Conservation (phyloP, 2,113 vertebrate species). For the Pelecanoides urinatrix region DNA sequence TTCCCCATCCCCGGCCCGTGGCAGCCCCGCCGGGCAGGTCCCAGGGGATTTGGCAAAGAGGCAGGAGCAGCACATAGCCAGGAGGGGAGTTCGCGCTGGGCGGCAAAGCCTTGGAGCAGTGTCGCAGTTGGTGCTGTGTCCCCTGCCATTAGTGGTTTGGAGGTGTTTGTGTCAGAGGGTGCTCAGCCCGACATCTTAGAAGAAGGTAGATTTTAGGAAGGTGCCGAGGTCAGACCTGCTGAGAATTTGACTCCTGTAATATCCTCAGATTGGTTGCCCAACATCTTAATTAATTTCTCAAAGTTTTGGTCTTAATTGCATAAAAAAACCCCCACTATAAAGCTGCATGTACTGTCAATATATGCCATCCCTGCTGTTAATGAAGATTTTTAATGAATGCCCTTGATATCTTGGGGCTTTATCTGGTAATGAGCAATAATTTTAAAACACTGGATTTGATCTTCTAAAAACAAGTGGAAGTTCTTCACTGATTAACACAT, state of each 20-base stretch:
- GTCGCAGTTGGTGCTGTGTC: neutral
- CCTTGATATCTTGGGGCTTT: neutral
- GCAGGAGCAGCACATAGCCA: rapidly evolving
- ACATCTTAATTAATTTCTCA: neutral
- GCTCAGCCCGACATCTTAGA: neutral
- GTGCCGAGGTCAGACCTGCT: neutral
- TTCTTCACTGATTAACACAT: neutral
- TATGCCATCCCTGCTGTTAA: neutral
- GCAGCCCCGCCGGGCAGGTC: neutral
- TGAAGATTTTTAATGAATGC: neutral
- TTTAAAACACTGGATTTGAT: conserved; percentile 7
- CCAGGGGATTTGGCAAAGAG: neutral
- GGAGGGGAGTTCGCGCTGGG: neutral
- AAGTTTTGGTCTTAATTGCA: neutral
- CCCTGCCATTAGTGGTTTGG: neutral
- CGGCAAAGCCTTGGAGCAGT: neutral
- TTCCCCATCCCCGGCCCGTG: neutral
- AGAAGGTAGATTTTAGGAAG: neutral
- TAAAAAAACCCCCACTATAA: neutral
- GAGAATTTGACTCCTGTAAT: neutral
- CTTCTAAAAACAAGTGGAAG: neutral
- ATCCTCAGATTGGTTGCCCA: neutral
- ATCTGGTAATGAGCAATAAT: conserved; percentile 45
- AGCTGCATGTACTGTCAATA: neutral
- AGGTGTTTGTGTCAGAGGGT: neutral